A percentile compares a stretch with the other conserved stretches of the same genome.
Conservation (phyloP, 1,140 invertebrate genomes). For the Himalopsyche phryganea region DNA sequence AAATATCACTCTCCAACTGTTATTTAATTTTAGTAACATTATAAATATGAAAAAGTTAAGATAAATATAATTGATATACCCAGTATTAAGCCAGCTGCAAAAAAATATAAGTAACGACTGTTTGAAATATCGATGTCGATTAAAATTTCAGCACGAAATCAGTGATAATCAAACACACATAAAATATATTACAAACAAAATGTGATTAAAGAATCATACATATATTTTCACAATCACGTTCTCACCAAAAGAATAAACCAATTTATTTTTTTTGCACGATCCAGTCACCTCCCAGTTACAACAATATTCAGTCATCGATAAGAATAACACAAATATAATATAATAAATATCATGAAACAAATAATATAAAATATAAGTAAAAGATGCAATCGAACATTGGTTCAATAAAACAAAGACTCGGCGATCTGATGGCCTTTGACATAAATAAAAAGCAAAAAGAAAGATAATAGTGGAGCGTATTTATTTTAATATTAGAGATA, state of each 20-base stretch:
- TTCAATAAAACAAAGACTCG: neutral
- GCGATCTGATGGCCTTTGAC: constrained; percentile 17
- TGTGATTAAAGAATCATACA: too few species aligned
- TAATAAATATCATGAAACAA: too few species aligned
- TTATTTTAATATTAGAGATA: constrained; percentile 34
- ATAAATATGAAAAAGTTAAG: too few species aligned
- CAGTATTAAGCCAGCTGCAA: too few species aligned
- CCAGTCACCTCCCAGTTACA: neutral
- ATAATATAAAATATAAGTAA: too few species aligned
- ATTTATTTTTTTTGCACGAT: constrained; percentile 17
- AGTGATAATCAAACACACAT: neutral
- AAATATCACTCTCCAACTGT: too few species aligned
- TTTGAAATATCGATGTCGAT: neutral
- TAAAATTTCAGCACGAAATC: neutral
- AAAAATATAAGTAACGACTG: too few species aligned
- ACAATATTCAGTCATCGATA: neutral
- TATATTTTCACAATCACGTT: too few species aligned
- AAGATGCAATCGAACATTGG: neutral
- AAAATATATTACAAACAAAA: too few species aligned
- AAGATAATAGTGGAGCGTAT: constrained; percentile 30
- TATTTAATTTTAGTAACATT: too few species aligned
- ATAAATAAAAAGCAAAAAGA: constrained; percentile 27
- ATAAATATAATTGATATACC: too few species aligned
- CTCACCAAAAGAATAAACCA: neutral
- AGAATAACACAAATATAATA: too few species aligned